Evolutionary conservation across 2,797 vertebrate genomes (phyloP).

Genomic region (Silurus aristotelis): DNA sequence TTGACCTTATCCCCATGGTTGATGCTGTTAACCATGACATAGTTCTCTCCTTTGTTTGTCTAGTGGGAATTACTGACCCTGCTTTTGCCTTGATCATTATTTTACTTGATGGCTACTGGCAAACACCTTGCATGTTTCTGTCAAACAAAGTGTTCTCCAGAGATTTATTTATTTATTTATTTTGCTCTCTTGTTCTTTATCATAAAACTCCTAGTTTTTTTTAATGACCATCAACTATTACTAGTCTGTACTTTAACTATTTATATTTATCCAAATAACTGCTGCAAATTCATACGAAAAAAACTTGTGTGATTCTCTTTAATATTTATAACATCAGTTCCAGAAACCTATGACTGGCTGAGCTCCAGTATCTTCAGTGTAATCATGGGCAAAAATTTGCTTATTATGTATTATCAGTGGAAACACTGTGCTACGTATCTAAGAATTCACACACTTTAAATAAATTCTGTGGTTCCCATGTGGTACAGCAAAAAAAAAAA

Average conservation of each 20-base stretch:
- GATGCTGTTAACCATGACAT: conserved; percentile 25
- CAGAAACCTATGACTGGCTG: background rate
- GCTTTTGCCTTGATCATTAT: conserved; percentile 12
- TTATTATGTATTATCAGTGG: background rate
- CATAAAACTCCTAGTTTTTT: background rate
- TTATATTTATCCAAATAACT: background rate
- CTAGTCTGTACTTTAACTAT: background rate
- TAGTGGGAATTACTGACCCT: conserved; percentile 4
- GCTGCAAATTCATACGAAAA: background rate
- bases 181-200: background rate
- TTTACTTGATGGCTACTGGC: conserved; percentile 22
- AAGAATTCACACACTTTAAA: background rate
- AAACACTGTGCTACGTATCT: background rate
- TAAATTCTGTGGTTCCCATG: background rate
- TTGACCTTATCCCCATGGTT: conserved; percentile 13
- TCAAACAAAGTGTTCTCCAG: conserved; percentile 5
- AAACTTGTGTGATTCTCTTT: background rate
- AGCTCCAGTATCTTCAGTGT: background rate
- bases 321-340: background rate
- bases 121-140: background rate
- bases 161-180: background rate
- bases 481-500: background rate
- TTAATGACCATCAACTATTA: background rate
- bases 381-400: background rate
- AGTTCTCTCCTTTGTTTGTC: conserved; percentile 11